Conservation (phyloP, 2,797 vertebrate genomes). For the Macrochelys suwanniensis region DNA sequence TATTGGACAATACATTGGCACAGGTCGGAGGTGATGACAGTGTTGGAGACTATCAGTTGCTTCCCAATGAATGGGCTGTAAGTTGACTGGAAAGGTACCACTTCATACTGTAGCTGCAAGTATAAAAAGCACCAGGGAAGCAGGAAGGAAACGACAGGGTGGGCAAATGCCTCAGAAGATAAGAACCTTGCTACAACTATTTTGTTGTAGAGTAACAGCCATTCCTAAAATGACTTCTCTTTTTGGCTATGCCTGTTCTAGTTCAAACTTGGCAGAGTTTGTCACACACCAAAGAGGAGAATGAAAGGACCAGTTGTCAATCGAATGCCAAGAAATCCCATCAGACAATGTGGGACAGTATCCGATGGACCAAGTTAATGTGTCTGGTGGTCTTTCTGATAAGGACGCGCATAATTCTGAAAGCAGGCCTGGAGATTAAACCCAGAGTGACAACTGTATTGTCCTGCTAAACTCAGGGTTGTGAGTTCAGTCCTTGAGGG, state of each 20-base stretch:
- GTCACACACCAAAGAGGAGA: neutral
- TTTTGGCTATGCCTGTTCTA: neutral
- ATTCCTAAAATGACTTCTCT: neutral
- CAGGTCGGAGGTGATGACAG: neutral
- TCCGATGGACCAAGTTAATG: neutral
- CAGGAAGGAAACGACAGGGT: neutral
- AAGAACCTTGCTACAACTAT: neutral
- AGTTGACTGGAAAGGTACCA: constrained; percentile 21
- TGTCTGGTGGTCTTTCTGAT: neutral
- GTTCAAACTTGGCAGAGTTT: neutral
- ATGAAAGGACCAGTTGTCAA: neutral
- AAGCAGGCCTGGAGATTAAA: neutral
- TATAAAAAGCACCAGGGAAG: neutral
- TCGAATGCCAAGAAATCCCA: neutral
- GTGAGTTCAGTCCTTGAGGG: too few relatives aligned
- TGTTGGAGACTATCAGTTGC: neutral
- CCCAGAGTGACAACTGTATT: neutral
- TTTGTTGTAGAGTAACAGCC: neutral
- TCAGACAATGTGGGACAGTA: neutral
- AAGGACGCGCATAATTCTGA: neutral
- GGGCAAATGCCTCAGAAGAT: neutral
- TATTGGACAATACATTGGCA: neutral
- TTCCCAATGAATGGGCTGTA: neutral
- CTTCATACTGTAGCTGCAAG: neutral
- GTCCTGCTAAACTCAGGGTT: neutral